Evolutionary conservation across 1,140 invertebrate species (phyloP).

Genomic region (Trachymyrmex cornetzi): DNA sequence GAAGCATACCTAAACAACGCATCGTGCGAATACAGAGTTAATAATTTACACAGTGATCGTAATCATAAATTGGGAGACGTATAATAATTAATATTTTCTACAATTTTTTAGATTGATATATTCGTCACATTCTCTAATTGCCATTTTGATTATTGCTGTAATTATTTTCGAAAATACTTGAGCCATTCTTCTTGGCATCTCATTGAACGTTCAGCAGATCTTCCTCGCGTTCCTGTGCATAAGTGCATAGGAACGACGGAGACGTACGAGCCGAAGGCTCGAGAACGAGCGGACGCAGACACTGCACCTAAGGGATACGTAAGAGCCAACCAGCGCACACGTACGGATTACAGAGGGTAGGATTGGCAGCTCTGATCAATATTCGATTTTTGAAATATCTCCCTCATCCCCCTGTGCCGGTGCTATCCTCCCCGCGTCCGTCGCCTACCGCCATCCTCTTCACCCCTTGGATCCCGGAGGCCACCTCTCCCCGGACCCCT

Average conservation of each 20-base stretch:
- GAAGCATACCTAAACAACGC: neutral
- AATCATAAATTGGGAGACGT: neutral
- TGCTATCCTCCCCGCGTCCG: constrained; percentile 68
- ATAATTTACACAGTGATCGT: neutral
- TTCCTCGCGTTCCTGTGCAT: neutral
- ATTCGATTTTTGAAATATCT: constrained; percentile 87
- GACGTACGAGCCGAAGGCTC: constrained; percentile 66
- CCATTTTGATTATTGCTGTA: too few relatives aligned
- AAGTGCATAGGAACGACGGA: constrained; percentile 59
- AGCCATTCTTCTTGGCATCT: neutral
- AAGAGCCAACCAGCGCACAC: constrained; percentile 78
- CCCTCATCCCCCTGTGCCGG: constrained; percentile 75
- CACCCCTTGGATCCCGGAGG: constrained; percentile 38
- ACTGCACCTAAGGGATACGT: constrained; percentile 77
- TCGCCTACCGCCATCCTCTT: constrained; percentile 50
- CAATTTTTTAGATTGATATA: neutral
- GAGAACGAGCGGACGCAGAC: constrained; percentile 70
- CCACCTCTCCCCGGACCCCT: constrained; percentile 67
- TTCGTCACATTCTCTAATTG: neutral
- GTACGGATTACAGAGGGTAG: constrained; percentile 84
- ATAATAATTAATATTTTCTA: neutral
- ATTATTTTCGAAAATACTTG: neutral
- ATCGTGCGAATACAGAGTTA: neutral
- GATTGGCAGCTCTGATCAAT: constrained; percentile 86
- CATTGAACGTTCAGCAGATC: neutral